Percentiles rank a stretch among this genome's conserved stretches.
These are phyloP conservation scores for Drosophila leonis DNA, from an alignment of 2,888 invertebrate species.

Conservation along the genomic window DNA sequence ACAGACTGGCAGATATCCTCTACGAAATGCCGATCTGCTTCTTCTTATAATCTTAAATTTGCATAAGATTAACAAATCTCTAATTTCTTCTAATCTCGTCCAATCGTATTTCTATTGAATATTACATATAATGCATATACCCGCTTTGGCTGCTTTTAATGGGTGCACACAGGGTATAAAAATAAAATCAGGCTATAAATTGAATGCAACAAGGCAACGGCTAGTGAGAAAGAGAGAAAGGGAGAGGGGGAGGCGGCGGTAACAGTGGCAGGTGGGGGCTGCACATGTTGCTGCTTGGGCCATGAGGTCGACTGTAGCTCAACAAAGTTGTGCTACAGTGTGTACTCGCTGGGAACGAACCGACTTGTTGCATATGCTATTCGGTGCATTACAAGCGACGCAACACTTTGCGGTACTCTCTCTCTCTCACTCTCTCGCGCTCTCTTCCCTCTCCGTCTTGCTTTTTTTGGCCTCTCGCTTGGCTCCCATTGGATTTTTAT, in stretches of 20 bases:
- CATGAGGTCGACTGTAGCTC: conserved; percentile 37
- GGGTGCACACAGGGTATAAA: conserved; percentile 26
- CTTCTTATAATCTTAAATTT: background rate
- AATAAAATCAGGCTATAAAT: conserved; percentile 62
- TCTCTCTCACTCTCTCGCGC: conserved; percentile 4
- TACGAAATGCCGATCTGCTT: too few species aligned
- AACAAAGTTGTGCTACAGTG: conserved; percentile 36
- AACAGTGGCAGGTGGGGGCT: conserved; percentile 38
- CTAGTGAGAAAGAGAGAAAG: background rate
- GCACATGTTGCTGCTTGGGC: conserved; percentile 57
- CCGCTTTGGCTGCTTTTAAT: background rate
- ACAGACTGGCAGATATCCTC: background rate
- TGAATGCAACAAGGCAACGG: conserved; percentile 50
- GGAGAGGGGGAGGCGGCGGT: background rate
- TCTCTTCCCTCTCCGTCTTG: background rate
- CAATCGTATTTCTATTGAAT: too few species aligned
- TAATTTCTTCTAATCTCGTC: too few species aligned
- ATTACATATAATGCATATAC: too few species aligned
- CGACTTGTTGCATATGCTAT: conserved; percentile 4
- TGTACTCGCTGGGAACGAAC: conserved; percentile 16
- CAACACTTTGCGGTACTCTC: conserved; percentile 17
- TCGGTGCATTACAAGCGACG: background rate
- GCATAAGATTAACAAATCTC: background rate
- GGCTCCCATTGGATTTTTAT: conserved; percentile 55
- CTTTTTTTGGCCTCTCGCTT: conserved; percentile 14